Conservation (phyloP, 2,113 vertebrate genomes). For the Gopherus evgoodei region DNA sequence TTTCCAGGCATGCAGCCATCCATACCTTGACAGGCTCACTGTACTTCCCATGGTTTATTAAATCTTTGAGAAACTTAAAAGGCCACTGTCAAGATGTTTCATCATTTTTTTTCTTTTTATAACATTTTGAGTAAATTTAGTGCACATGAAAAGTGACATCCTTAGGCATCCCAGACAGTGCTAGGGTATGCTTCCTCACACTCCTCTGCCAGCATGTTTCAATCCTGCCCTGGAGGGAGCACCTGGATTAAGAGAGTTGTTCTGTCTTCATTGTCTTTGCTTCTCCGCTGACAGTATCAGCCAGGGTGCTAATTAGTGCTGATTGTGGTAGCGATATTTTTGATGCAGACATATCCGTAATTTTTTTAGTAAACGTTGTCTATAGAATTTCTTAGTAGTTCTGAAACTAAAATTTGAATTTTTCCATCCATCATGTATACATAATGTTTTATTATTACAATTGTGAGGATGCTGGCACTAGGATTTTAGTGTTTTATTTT, state of each 20-base stretch:
- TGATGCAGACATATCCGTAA: not conserved
- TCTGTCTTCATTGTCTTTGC: constrained; percentile 37
- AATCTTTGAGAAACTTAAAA: constrained; percentile 71
- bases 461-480: not conserved
- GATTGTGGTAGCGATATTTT: not conserved
- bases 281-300: constrained; percentile 55
- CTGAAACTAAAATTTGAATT: not conserved
- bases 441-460: not conserved
- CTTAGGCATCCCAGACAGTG: constrained; percentile 66
- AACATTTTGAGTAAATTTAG: constrained; percentile 73
- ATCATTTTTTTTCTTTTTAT: constrained; percentile 59
- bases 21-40: constrained; percentile 65
- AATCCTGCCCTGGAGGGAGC: constrained; percentile 74
- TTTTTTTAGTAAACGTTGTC: not conserved
- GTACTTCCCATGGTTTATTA: constrained; percentile 62
- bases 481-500: not conserved
- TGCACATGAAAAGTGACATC: constrained; percentile 69
- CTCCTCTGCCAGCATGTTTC: constrained; percentile 60
- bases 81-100: constrained; percentile 64
- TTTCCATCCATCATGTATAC: not conserved
- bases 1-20: constrained; percentile 64
- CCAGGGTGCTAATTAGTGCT: constrained; percentile 43
- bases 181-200: constrained; percentile 39
- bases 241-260: constrained; percentile 64
- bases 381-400: not conserved